Evolutionary conservation across 2,888 invertebrate species (phyloP), one percentile per base, ranked within the genome.

Genomic region (Andrena trimmerana): DNA sequence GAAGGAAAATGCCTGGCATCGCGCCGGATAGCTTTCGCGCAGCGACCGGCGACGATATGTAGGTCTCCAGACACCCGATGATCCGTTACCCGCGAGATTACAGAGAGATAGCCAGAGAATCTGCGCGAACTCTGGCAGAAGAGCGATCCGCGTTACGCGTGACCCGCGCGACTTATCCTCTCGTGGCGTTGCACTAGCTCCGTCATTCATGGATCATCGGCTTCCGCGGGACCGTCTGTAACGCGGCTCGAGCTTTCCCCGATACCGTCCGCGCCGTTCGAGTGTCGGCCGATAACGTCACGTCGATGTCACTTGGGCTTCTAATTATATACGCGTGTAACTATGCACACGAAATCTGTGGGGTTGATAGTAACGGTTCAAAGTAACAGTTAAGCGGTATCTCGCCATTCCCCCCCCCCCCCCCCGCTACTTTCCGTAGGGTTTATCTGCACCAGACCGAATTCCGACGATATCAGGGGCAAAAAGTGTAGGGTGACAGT

Each of bases 81-180:
- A 87, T 76, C 85, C 83, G 77, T 84, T 72, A 71, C 48, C 57
- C 33, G 5, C 33, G 13, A 27, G 85, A 87, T 87, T 87, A 68
- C 71, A 42, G 74, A 29, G 48, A 20, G 69, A 77, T 77, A 31
- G 2, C 75, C 63, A 42, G 62, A 60, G 52, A 50, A 71, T 74
- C 57, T 62, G 67, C 66, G 57, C 24, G 48, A 76, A 27, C 62
- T 59, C 42, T 0, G 33, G 54, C 60, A 42, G 54, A 84, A 68
- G 31, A 54, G 72, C 27, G 78, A 27, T 52, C 48, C 59, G 71
- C 66, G 72, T 79, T 66, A 27, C 42, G 13, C 20, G 42, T 78
- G 85, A 86, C 82, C 85, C 54, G n/a, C 0, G 33, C 52, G 72
- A 79, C 79, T 79, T 66, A 50, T 48, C 13, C 63, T 68, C 29